These are phyloP conservation scores for Strix aluco DNA, from an alignment of 2,113 vertebrate species.

Conservation along the genomic window DNA sequence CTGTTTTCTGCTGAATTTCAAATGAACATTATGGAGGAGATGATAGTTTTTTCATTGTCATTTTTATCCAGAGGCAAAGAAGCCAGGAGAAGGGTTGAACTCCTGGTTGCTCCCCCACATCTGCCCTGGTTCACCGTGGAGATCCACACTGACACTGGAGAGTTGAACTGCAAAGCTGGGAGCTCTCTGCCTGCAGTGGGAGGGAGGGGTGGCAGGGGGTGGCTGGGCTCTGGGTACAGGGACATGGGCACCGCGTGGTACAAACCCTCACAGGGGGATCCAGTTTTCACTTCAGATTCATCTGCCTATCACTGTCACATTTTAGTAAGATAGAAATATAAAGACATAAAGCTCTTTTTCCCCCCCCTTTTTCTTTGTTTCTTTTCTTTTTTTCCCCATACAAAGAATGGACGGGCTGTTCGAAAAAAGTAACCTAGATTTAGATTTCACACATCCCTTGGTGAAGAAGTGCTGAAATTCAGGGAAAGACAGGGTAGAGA, in stretches of 20 bases:
- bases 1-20: slow-evolving; percentile 24
- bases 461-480: not conserved
- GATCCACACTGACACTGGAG: not conserved
- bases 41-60: not conserved
- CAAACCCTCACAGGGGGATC: not conserved
- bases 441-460: not conserved
- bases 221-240: too few species aligned
- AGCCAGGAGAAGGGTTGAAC: not conserved
- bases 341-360: not conserved
- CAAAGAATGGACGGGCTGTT: not conserved
- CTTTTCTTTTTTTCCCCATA: accelerated
- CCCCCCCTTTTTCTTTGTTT: too few species aligned
- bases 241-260: not conserved
- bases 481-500: not conserved
- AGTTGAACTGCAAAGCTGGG: not conserved
- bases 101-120: not conserved
- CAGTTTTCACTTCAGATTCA: not conserved
- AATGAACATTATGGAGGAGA: not conserved
- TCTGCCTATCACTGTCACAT: not conserved
- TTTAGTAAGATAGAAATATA: not conserved
- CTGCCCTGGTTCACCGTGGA: not conserved
- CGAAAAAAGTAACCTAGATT: not conserved
- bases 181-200: not conserved
- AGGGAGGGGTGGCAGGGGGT: not conserved
- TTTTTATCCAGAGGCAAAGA: not conserved